A percentile compares a stretch with the other conserved stretches of the same genome.
These are phyloP conservation scores for Rhinolophus ferrumequinum DNA, from an alignment of 2,113 vertebrate species.

Conservation along the genomic window DNA sequence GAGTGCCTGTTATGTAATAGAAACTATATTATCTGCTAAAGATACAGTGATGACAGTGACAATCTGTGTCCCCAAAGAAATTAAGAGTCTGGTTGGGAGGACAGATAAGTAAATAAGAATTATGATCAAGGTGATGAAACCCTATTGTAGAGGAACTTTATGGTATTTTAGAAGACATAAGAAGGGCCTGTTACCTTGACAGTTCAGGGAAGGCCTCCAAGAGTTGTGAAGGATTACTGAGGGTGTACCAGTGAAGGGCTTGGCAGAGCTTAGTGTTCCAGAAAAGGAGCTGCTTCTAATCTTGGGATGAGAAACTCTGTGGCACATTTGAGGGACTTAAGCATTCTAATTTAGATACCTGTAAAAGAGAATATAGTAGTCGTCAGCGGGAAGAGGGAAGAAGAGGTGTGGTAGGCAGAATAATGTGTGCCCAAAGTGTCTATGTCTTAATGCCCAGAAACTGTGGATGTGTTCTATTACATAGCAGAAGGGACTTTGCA, in stretches of 20 bases:
- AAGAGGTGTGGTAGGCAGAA: neutral
- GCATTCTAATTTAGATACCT: neutral
- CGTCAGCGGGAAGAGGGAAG: neutral
- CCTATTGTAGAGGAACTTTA: neutral
- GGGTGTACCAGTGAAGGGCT: neutral
- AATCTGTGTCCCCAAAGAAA: neutral
- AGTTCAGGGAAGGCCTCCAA: neutral
- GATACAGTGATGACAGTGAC: neutral
- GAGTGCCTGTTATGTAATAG: neutral
- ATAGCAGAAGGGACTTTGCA: neutral
- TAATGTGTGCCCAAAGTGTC: neutral
- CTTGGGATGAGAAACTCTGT: neutral
- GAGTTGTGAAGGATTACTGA: neutral
- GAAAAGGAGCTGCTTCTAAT: neutral
- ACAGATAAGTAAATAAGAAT: constrained; percentile 34
- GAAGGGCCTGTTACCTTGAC: neutral
- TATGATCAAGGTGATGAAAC: neutral
- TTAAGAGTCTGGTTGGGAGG: neutral
- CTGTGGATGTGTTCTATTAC: neutral
- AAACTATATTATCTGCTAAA: neutral
- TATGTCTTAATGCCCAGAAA: neutral
- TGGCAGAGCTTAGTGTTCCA: neutral
- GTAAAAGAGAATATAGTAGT: neutral
- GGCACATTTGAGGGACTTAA: neutral
- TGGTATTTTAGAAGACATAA: neutral